Base-by-base conservation (phyloP, 2,888 invertebrate genomes). In the Parochlus steinenii region DNA sequence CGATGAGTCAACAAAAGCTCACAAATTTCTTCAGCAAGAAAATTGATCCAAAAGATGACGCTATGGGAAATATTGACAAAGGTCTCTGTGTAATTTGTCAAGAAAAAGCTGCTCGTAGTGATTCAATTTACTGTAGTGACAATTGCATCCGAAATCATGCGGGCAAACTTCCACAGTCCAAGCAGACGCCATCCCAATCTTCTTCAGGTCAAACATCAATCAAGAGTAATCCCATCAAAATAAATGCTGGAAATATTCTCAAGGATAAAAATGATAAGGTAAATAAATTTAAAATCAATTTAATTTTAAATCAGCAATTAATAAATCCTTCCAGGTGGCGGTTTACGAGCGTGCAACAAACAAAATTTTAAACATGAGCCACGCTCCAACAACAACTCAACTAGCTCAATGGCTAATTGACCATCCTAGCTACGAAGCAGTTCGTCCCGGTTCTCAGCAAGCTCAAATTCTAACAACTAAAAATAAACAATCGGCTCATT, bases 61-160 rank as follows among this genome's bases (percentile, higher is more conserved):
- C 30, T 20, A 26, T 28, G 24, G 35, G 35, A 33, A 26, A 34
- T 19, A 17, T 26, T 16, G 18, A 27, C 4, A 23, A 31, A 19
- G 18, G 20, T 17, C 6, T 56, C 42, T 86, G 86, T 49, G 76
- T 83, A 31, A 79, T 81, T 10, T 86, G 86, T 52, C 78, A 78
- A 49, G 59, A 48, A 40, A 74, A 74, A 47, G 61, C 71, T 12
- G 74, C 81, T 0, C 67, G 81, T n/a, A 64, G 67, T n/a, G 78
- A 74, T 48, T 81, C 82, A 35, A 80, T 87, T 46, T 92, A 86
- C 56, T 93, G 92, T 55, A 82, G 86, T 47, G 81, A 87, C 48
- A 69, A 71, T 20, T 93, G 92, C 53, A 83, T 90, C 46, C 64
- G 79, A 39, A 75, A 75, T 46, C 86, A 89, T 59, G 83, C 85